Evolutionary conservation across 2,113 vertebrate genomes (phyloP).

Genomic region (Gymnocephalus cernua): DNA sequence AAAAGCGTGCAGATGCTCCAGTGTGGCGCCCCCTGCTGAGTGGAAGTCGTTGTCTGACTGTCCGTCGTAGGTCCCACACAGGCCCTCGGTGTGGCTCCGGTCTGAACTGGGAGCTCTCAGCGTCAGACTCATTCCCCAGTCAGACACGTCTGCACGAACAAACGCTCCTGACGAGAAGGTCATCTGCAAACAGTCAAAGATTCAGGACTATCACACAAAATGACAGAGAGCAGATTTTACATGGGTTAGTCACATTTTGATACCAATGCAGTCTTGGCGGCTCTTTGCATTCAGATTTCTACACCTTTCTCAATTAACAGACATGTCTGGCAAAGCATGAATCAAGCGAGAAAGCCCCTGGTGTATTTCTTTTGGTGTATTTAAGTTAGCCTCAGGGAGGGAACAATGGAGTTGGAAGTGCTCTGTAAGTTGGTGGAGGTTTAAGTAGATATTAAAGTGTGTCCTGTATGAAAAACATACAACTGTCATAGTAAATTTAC

Average conservation of each 20-base stretch:
- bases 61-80: slow-evolving; percentile 92
- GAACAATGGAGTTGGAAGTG: no score
- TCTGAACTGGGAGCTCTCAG: slow-evolving; percentile 88
- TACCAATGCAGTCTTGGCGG: no score
- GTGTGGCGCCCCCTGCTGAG: slow-evolving; percentile 74
- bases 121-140: slow-evolving; percentile 94
- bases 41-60: slow-evolving; percentile 89
- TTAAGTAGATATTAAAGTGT: neutral
- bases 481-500: neutral
- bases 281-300: no score
- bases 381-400: no score
- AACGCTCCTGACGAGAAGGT: slow-evolving; percentile 92
- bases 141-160: slow-evolving; percentile 89
- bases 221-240: neutral
- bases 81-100: slow-evolving; percentile 87
- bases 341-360: neutral
- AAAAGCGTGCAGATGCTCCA: slow-evolving; percentile 80
- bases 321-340: no score
- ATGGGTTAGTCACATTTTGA: neutral
- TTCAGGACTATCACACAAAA: neutral
- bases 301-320: no score
- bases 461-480: neutral
- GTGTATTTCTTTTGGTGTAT: no score
- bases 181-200: slow-evolving; percentile 77
- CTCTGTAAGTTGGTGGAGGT: no score